Evolutionary conservation across 2,113 vertebrate genomes (phyloP), one percentile per base, ranked within the genome.

Genomic region (Struthio camelus): DNA sequence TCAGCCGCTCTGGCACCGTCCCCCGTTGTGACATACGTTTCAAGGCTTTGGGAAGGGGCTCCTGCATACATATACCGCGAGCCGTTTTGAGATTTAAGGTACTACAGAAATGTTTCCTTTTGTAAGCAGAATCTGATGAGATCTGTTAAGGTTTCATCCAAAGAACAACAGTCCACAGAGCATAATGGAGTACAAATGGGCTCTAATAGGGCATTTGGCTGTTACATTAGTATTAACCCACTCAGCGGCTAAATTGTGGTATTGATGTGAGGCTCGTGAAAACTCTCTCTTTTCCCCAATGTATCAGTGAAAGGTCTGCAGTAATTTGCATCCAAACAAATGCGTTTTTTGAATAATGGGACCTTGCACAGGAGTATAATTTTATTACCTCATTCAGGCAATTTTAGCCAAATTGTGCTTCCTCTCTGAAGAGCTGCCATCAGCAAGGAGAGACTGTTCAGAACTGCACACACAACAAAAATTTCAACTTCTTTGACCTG

Each of bases 291-390:
- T 97, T 93, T 94, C 90, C 87, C 82, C 75, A 50, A 53, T 18
- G 61, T 67, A 87, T 69, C 91, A 80, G 76, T 15, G 80, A 89
- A 95, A 97, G 87, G 86, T 69, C 91, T 93, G 77, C 85, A 79
- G 93, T 53, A 85, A 96, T 75, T 94, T 93, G 71, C 81, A 95
- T 89, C 79, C 90, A 89, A 97, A 86, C 89, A 86, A 92, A 94
- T 51, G 85, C 12, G 51, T 72, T 82, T 85, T 82, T 64, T 78
- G 66, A 96, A 78, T 90, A 95, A 95, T 4, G 11, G 82, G 67
- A 75, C 81, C 36, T 61, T 59, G 66, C 85, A 91, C 11, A 8
- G 7, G 14, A 84, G 40, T 30, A 44, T 86, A 80, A 72, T 90
- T 97, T 81, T 84, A 97, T 89, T 62, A 85, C n/a, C 85, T 67